These are phyloP conservation scores for Agrilus mali DNA, from an alignment of 2,888 invertebrate species.

Conservation along the genomic window DNA sequence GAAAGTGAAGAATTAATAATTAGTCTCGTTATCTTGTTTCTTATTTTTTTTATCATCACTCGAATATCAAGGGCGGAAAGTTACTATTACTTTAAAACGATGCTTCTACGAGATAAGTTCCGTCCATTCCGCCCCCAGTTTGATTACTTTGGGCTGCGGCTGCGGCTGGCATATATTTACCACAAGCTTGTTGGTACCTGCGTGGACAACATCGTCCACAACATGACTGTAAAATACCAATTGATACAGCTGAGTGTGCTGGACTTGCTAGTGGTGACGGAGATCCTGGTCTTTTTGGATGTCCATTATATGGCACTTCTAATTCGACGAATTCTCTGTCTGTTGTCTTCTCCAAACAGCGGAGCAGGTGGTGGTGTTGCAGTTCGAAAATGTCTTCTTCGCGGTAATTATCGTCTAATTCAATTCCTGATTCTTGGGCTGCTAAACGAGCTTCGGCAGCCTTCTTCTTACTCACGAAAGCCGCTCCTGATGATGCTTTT, in stretches of 20 bases:
- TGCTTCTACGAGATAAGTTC: conserved; percentile 74
- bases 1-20: too few relatives aligned
- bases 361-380: conserved; percentile 95
- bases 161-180: conserved; percentile 78
- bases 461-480: conserved; percentile 97
- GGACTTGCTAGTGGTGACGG: conserved; percentile 80
- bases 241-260: conserved; percentile 59
- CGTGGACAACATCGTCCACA: conserved; percentile 75
- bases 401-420: conserved; percentile 75
- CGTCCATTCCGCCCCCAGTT: conserved; percentile 72
- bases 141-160: conserved; percentile 69
- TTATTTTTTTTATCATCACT: too few relatives aligned
- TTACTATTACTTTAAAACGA: conserved; percentile 47
- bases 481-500: conserved; percentile 96
- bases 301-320: conserved; percentile 89
- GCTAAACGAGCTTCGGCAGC: conserved; percentile 92
- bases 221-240: conserved; percentile 65
- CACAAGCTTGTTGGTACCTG: conserved; percentile 80
- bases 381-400: conserved; percentile 97
- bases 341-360: conserved; percentile 97
- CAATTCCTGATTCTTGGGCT: conserved; percentile 85
- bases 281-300: conserved; percentile 81
- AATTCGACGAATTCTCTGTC: conserved; percentile 95
- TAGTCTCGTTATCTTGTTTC: too few relatives aligned
- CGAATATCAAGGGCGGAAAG: background rate